Conservation (phyloP, 2,113 vertebrate genomes). For the Mormyrus lacerda region DNA sequence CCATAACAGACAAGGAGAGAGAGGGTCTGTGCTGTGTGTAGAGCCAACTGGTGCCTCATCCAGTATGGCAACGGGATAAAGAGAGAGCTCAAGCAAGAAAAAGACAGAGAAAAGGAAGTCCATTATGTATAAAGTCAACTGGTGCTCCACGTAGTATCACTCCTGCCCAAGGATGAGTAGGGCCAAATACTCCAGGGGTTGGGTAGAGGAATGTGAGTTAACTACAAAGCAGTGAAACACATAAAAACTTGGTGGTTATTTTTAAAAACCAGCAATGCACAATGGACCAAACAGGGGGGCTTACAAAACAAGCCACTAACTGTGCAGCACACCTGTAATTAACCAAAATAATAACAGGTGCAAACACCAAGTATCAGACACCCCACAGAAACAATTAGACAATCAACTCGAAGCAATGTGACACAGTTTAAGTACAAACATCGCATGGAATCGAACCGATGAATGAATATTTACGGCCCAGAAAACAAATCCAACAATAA, state of each 20-base stretch:
- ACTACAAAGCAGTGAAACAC: background rate
- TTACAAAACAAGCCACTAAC: background rate
- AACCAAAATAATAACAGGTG: constrained; percentile 1
- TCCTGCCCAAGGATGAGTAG: background rate
- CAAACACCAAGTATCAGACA: background rate
- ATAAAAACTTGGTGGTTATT: background rate
- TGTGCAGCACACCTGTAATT: constrained; percentile 1
- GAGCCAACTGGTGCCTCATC: background rate
- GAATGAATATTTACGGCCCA: background rate
- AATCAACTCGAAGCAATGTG: background rate
- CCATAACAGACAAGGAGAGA: constrained; percentile 9
- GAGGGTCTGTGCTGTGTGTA: background rate
- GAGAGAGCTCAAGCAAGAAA: background rate
- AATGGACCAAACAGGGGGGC: background rate
- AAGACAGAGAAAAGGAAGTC: background rate
- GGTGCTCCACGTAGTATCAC: background rate
- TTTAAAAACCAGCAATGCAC: background rate
- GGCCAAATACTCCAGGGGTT: background rate
- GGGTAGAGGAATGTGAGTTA: background rate
- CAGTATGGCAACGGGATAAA: background rate
- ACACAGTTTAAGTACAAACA: background rate
- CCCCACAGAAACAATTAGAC: background rate
- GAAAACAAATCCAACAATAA: constrained; percentile 1
- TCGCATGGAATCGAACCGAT: background rate
- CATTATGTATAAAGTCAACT: background rate